Base-by-base conservation (phyloP, 2,888 invertebrate genomes). In the Tinea trinotella region DNA sequence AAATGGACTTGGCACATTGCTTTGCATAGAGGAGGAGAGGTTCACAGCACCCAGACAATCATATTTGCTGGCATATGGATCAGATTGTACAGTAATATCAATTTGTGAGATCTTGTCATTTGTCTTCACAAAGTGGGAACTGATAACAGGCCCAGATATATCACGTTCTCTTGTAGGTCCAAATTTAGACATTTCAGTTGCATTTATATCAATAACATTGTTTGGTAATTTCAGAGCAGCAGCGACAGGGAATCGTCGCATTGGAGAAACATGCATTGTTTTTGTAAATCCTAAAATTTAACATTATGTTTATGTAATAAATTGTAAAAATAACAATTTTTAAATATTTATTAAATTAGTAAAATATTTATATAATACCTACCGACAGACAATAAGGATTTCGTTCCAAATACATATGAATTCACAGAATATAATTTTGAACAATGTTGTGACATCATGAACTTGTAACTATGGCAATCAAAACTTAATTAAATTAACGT, bases 1-100 rank as follows among this genome's bases (percentile, higher is more conserved):
- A 59, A 89, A 91, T 0, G 92, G 93, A 56, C 88, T 88, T 0
- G 93, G 93, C 0, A 93, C 93, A 72, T 91, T 92, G 56, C 89
- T 91, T 67, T 93, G 93, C 92, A 93, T 93, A 0, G 89, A 89
- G 1, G 91, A 89, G 57, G 89, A 90, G 6, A 92, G 76, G 66
- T 87, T 91, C 0, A 92, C 87, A 6, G 90, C 88, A 1, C 91
- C 91, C 52, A 82, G 82, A 58, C 90, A 91, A 63, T 92, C 92
- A 72, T 92, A 92, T 52, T 90, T 90, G 57, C 89, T 89, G 0
- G 90, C 76, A 68, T 90, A 89, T 0, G 87, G 88, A 71, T 90
- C 90, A 54, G 68, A 65, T 61, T 83, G 76, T 9, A 70, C 58
- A 18, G 76, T 76, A 19, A 80, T 71, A 56, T 79, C 79, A 61